Evolutionary conservation across 53 echinoderm and acorn worm genomes (phyloP).

Genomic region (Echinarachnius parma): DNA sequence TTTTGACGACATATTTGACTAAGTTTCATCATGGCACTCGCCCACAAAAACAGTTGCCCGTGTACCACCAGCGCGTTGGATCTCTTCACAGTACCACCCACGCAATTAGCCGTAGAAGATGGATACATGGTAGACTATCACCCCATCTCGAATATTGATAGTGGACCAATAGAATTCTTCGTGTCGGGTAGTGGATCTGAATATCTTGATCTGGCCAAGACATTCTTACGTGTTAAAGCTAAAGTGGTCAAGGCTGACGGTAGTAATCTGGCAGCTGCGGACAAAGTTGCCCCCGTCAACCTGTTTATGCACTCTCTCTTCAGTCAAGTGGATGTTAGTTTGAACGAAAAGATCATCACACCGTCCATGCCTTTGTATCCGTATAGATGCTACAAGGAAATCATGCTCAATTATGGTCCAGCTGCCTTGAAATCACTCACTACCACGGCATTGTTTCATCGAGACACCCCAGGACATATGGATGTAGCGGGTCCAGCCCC

Average conservation of each 20-base stretch:
- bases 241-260: conserved; percentile 41
- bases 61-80: conserved; percentile 37
- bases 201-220: conserved; percentile 54
- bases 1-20: neutral
- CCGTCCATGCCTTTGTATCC: conserved; percentile 28
- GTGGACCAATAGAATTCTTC: conserved; percentile 46
- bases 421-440: neutral
- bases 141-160: conserved; percentile 27
- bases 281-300: conserved; percentile 42
- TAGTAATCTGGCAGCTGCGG: conserved; percentile 5
- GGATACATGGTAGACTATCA: conserved; percentile 34
- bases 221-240: conserved; percentile 41
- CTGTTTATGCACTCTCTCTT: conserved; percentile 37
- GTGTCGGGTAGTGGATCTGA: conserved; percentile 31
- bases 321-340: conserved; percentile 44
- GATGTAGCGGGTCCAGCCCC: conserved; percentile 11
- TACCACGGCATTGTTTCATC: neutral
- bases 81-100: conserved; percentile 43
- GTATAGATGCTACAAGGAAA: conserved; percentile 29
- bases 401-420: conserved; percentile 30
- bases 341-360: conserved; percentile 40
- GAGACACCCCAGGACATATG: neutral
- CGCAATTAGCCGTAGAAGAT: conserved; percentile 19
- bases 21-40: neutral
- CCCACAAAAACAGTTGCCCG: neutral